These are phyloP conservation scores for Marmota monax DNA, from an alignment of 2,113 vertebrate genomes.

Conservation along the genomic window DNA sequence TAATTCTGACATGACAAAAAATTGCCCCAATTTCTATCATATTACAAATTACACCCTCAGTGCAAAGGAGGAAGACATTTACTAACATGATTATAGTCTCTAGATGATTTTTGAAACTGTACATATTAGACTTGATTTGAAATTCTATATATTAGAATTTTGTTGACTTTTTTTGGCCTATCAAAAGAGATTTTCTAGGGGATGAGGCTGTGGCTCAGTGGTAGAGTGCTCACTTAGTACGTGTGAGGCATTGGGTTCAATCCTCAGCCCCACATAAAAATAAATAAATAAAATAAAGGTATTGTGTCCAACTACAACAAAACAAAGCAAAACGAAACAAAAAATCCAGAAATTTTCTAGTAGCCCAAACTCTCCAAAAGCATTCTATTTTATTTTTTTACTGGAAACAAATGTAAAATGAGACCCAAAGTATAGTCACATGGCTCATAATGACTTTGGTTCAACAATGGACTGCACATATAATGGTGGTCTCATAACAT, in stretches of 20 bases:
- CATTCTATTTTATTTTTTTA: not conserved
- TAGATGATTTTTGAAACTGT: not conserved
- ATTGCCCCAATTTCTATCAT: no score
- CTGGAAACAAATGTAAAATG: not conserved
- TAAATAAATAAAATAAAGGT: no score
- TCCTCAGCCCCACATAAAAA: no score
- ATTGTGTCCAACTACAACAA: no score
- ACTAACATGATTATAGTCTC: not conserved
- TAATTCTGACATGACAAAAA: no score
- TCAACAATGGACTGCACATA: not conserved
- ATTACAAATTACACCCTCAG: no score
- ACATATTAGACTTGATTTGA: not conserved
- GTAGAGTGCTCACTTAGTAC: no score
- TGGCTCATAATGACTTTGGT: not conserved
- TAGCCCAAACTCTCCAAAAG: not conserved
- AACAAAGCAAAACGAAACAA: no score
- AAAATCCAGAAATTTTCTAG: not conserved
- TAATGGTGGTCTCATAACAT: not conserved
- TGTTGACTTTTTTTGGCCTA: not conserved
- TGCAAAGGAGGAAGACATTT: not conserved
- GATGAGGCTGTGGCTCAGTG: no score
- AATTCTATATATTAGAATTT: not conserved
- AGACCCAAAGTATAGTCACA: not conserved
- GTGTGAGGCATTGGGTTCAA: no score
- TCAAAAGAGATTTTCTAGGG: not conserved